Percentiles rank a stretch among this genome's conserved stretches.
Conservation (phyloP, 2,888 invertebrate genomes). For the Nineta flava region DNA sequence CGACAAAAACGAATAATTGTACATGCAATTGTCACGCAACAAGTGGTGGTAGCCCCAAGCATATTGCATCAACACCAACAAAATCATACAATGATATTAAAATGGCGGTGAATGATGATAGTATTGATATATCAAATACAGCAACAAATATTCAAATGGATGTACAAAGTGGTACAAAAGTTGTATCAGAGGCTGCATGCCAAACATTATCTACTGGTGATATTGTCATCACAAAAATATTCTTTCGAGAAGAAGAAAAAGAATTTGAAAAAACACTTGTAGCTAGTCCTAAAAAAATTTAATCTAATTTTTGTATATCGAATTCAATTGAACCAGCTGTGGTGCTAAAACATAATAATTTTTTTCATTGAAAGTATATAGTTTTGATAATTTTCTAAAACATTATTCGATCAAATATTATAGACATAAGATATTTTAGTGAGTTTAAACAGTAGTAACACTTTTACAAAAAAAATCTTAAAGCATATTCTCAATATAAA, state of each 20-base stretch:
- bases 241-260: slow-evolving; percentile 39
- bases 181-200: slow-evolving; percentile 39
- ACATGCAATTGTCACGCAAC: slow-evolving; percentile 1
- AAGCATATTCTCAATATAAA: too few relatives aligned
- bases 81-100: not conserved
- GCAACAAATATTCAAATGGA: slow-evolving; percentile 27
- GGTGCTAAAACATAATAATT: not conserved
- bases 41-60: not conserved
- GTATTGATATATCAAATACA: slow-evolving; percentile 5
- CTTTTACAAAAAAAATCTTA: too few relatives aligned
- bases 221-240: slow-evolving; percentile 78
- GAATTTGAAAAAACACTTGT: slow-evolving; percentile 34
- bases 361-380: too few relatives aligned
- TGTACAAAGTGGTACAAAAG: slow-evolving; percentile 22
- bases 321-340: not conserved
- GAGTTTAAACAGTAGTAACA: too few relatives aligned
- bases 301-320: not conserved
- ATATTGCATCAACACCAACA: not conserved
- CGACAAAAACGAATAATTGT: slow-evolving; percentile 1
- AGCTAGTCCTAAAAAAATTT: slow-evolving; percentile 31
- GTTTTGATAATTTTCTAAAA: too few relatives aligned
- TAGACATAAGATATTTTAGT: too few relatives aligned
- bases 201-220: slow-evolving; percentile 86
- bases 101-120: not conserved
- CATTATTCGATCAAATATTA: too few relatives aligned